Evolutionary conservation across 2,797 vertebrate genomes (phyloP).

Genomic region (Platalea minor): DNA sequence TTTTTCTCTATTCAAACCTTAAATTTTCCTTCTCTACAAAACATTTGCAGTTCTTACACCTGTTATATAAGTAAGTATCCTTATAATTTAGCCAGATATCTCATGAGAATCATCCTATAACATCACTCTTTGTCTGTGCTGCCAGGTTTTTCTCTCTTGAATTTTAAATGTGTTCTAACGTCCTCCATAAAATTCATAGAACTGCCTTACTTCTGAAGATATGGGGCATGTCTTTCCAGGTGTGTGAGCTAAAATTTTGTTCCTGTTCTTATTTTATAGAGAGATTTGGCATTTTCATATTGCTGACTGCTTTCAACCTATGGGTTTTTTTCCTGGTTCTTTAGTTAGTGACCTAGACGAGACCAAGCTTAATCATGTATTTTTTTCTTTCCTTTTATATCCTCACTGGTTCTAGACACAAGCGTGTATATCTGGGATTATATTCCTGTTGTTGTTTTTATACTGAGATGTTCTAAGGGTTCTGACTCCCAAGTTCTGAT

Average conservation of each 20-base stretch:
- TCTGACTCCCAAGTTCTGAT: background rate
- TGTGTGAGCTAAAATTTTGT: background rate
- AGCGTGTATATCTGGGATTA: background rate
- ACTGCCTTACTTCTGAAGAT: background rate
- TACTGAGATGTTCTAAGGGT: background rate
- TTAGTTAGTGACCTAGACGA: background rate
- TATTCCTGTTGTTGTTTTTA: background rate
- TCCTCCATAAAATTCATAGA: background rate
- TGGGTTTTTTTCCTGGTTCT: background rate
- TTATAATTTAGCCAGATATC: background rate
- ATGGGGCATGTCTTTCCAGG: background rate
- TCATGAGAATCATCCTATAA: background rate
- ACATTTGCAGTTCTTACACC: background rate
- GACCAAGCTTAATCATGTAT: background rate
- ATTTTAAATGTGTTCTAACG: background rate
- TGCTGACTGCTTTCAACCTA: background rate
- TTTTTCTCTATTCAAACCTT: background rate
- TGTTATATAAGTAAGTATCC: background rate
- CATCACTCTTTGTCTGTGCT: conserved; percentile 9
- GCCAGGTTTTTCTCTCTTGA: background rate
- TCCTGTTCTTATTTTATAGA: background rate
- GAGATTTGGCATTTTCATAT: background rate
- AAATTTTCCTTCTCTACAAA: background rate
- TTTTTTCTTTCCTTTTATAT: background rate
- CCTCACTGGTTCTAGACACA: background rate